These are phyloP conservation scores for Mantis religiosa DNA, from an alignment of 2,888 invertebrate species.

Conservation along the genomic window DNA sequence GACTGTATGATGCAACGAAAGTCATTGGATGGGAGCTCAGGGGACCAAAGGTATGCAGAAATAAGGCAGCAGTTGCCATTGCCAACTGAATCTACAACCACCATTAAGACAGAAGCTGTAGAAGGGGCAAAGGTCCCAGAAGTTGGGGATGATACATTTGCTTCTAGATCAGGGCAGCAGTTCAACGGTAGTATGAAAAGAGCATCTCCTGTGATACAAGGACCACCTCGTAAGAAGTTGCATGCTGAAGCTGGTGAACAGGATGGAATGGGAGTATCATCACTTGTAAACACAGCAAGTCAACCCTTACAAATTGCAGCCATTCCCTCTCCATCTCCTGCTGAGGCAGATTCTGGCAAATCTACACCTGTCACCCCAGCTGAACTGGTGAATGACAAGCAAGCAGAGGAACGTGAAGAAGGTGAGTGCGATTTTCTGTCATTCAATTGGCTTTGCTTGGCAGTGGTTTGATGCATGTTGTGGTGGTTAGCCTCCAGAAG, in stretches of 20 bases:
- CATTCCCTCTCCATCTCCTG: slow-evolving; percentile 28
- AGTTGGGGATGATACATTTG: neutral
- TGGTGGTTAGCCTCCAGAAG: neutral
- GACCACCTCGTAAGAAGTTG: slow-evolving; percentile 46
- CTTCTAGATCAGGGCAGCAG: neutral
- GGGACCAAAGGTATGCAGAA: neutral
- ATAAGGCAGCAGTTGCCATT: neutral
- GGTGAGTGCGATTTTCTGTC: neutral
- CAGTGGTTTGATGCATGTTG: slow-evolving; percentile 2
- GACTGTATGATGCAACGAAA: slow-evolving; percentile 25
- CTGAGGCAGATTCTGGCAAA: slow-evolving; percentile 25
- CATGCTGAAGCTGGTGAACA: slow-evolving; percentile 3
- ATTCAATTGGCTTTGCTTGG: neutral
- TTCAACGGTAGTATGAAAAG: slow-evolving; percentile 41
- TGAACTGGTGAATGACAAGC: neutral
- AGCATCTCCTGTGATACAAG: slow-evolving; percentile 51
- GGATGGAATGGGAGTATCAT: slow-evolving; percentile 9
- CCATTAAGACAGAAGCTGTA: slow-evolving; percentile 36
- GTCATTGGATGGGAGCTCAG: neutral
- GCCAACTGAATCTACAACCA: neutral
- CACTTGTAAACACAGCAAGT: slow-evolving; percentile 24
- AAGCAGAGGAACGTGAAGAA: slow-evolving; percentile 15
- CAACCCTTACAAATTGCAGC: slow-evolving; percentile 27
- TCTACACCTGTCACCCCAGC: slow-evolving; percentile 5
- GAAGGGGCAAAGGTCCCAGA: slow-evolving; percentile 31